Conservation (phyloP, 2,888 invertebrate genomes). For the Hypena proboscidalis region DNA sequence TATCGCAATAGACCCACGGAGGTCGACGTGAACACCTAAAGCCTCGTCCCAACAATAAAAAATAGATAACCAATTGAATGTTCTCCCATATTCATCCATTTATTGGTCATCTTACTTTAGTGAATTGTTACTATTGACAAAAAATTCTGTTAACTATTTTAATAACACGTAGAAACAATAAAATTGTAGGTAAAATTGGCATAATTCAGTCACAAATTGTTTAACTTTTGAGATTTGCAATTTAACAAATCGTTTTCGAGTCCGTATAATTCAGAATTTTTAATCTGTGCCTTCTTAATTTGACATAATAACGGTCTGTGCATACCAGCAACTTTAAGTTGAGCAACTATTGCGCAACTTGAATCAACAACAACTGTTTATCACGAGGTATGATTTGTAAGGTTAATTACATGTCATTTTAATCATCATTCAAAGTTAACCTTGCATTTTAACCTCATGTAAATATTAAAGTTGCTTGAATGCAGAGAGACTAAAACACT, state of each 20-base stretch:
- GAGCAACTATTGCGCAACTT: neutral
- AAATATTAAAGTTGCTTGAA: neutral
- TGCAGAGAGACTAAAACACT: slow-evolving; percentile 9
- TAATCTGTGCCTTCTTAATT: slow-evolving; percentile 38
- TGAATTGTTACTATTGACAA: slow-evolving; percentile 32
- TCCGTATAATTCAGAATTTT: slow-evolving; percentile 26
- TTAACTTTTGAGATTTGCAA: slow-evolving; percentile 24
- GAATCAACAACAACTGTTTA: too few relatives aligned
- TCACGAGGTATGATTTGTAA: too few relatives aligned
- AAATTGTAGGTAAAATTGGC: slow-evolving; percentile 39
- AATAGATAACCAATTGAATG: too few relatives aligned
- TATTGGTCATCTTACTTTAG: slow-evolving; percentile 12
- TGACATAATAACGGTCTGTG: slow-evolving; percentile 15
- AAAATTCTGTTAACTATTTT: slow-evolving; percentile 22
- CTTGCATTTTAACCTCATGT: too few relatives aligned
- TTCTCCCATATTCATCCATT: neutral
- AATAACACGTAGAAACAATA: slow-evolving; percentile 36
- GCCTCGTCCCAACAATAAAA: too few relatives aligned
- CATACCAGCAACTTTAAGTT: slow-evolving; percentile 6
- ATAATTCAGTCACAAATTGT: slow-evolving; percentile 36
- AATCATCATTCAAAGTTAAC: too few relatives aligned
- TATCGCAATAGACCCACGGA: too few relatives aligned
- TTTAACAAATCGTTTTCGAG: slow-evolving; percentile 17
- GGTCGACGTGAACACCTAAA: too few relatives aligned
- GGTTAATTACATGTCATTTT: too few relatives aligned